A percentile compares a stretch with the other conserved stretches of the same genome.
Evolutionary conservation across 2,888 invertebrate genomes (phyloP).

Genomic region (Galerucella nymphaeae): DNA sequence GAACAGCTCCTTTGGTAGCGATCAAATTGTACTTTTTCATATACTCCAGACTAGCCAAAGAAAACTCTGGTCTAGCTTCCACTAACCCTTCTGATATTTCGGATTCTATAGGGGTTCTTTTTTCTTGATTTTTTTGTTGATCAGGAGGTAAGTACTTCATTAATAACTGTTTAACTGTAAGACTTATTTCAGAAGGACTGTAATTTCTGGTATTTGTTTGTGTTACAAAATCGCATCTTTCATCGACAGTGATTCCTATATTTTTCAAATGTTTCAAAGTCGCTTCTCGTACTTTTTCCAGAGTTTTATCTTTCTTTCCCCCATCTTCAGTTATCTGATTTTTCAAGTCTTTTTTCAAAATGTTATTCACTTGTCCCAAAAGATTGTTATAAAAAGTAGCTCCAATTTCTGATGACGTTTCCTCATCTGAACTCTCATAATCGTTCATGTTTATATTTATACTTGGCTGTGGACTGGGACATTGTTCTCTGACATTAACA

Average conservation of each 20-base stretch:
- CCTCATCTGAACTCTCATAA: constrained; percentile 64
- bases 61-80: constrained; percentile 69
- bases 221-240: constrained; percentile 38
- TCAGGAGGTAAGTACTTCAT: constrained; percentile 69
- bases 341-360: constrained; percentile 62
- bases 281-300: constrained; percentile 60
- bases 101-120: constrained; percentile 33
- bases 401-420: constrained; percentile 69
- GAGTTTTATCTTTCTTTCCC: constrained; percentile 51
- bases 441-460: constrained; percentile 69
- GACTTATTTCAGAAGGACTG: constrained; percentile 65
- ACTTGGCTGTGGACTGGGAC: constrained; percentile 66
- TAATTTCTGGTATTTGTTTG: constrained; percentile 45
- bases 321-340: constrained; percentile 18
- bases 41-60: constrained; percentile 77
- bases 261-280: constrained; percentile 61
- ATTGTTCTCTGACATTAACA: constrained; percentile 58
- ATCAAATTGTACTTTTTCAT: constrained; percentile 75
- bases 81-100: constrained; percentile 45
- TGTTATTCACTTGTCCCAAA: constrained; percentile 71
- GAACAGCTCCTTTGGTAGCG: constrained; percentile 32
- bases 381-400: constrained; percentile 81
- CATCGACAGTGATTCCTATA: constrained; percentile 58
- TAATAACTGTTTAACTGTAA: constrained; percentile 69
- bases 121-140: constrained; percentile 56